Base-by-base conservation (phyloP, 2,113 vertebrate species). In the Peucedramus taeniatus region DNA sequence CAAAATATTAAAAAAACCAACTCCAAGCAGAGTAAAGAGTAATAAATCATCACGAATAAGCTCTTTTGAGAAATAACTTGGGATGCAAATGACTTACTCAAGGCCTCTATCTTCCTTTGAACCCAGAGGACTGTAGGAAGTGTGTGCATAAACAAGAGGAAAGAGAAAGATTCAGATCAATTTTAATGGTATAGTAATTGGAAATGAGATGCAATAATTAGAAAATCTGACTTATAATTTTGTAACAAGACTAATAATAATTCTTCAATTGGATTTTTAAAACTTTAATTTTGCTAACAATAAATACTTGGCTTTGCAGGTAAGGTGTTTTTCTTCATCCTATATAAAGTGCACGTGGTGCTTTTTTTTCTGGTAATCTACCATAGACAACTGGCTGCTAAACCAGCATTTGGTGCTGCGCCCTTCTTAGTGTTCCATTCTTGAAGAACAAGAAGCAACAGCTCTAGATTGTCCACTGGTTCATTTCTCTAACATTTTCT, bases 71-170 rank as follows among this genome's bases (percentile, higher is more conserved):
- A 90, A 93, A 42, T 39, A 69, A 17, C 9, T 61, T 75, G 14
- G 30, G 5, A 37, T 75, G 17, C 1, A 60, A 47, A 47, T 47
- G 13, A 31, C 15, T 68, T 0, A 0, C 3, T 75, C 39, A 40
- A 89, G 8, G 1, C 3, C 6, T 23, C 23, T 31, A 2, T 40
- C 13, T 83, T 59, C 37, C 15, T 80, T 64, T 60, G 53, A 80
- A 64, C 18, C 23, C 23, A 53, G 33, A 47, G 53, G 15, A 59
- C 40, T 64, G 37, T 8, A 61, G 16, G 20, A 51, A 72, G 28
- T 6, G 4, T 27, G 13, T 82, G 11, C 10, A 24, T n/a, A 51
- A 66, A 71, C 6, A 31, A 59, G 21, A 53, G 10, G 22, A 85
- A 81, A 77, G 18, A 45, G 26, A 54, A 72, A 68, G 66, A 3